A percentile compares a stretch with the other conserved stretches of the same genome.
These are phyloP conservation scores for Emesis furor DNA, from an alignment of 2,888 invertebrate genomes.

Conservation along the genomic window DNA sequence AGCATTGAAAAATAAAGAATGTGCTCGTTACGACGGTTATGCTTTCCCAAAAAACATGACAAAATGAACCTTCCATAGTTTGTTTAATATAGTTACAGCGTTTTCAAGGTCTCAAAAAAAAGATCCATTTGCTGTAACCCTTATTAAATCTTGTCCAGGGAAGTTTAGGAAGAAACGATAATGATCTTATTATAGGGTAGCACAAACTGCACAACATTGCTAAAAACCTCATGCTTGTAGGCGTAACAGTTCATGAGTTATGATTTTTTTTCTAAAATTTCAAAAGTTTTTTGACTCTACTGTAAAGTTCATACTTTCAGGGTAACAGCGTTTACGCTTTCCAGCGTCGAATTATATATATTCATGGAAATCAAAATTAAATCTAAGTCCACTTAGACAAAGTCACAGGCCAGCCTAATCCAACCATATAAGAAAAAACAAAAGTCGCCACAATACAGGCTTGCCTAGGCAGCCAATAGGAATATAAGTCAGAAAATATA, in stretches of 20 bases:
- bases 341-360: not conserved
- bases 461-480: no score
- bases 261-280: no score
- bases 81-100: not conserved
- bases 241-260: not conserved
- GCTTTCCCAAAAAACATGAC: conserved; percentile 17
- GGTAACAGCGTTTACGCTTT: not conserved
- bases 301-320: not conserved
- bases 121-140: not conserved
- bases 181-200: not conserved
- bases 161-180: not conserved
- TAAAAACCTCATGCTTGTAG: not conserved
- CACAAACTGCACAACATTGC: not conserved
- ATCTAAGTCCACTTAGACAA: no score
- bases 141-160: no score
- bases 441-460: no score
- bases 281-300: no score
- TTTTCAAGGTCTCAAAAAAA: conserved; percentile 11
- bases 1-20: not conserved
- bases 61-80: conserved; percentile 12
- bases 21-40: conserved; percentile 8
- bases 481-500: no score
- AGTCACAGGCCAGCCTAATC: no score
- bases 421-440: no score
- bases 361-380: no score